Percentiles rank a stretch among this genome's conserved stretches.
Conservation (phyloP, 2,888 invertebrate species). For the Abrostola triplasia region DNA sequence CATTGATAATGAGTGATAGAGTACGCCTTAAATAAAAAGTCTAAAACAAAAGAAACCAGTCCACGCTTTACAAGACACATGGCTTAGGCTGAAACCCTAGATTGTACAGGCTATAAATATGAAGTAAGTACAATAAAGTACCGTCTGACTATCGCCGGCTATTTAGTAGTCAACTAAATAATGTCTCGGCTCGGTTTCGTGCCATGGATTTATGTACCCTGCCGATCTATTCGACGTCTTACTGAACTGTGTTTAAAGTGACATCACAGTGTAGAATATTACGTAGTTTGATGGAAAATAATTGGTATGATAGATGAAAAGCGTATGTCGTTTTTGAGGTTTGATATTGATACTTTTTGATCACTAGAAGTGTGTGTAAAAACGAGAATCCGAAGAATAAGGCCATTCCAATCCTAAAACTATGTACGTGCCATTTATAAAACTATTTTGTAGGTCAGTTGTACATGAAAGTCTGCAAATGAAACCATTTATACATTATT, state of each 20-base stretch:
- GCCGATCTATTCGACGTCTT: constrained; percentile 47
- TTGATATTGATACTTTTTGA: too few relatives aligned
- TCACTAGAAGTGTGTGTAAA: too few relatives aligned
- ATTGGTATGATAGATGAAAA: too few relatives aligned
- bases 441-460: too few relatives aligned
- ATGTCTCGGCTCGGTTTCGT: constrained; percentile 22
- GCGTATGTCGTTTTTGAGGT: too few relatives aligned
- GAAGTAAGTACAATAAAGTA: constrained; percentile 37
- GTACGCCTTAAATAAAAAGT: neutral
- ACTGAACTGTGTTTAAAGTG: constrained; percentile 38
- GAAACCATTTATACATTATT: too few relatives aligned
- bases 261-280: constrained; percentile 15
- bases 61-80: constrained; percentile 8
- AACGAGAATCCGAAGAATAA: too few relatives aligned
- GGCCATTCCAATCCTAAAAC: too few relatives aligned
- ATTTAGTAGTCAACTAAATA: constrained; percentile 45
- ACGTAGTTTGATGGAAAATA: neutral
- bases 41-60: constrained; percentile 20
- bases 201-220: constrained; percentile 44
- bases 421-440: too few relatives aligned
- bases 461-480: too few relatives aligned
- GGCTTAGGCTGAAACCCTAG: constrained; percentile 15
- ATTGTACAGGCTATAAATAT: constrained; percentile 38
- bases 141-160: constrained; percentile 35
- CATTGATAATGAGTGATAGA: too few relatives aligned